Conservation (phyloP, 2,888 invertebrate genomes). For the Meta bourneti region DNA sequence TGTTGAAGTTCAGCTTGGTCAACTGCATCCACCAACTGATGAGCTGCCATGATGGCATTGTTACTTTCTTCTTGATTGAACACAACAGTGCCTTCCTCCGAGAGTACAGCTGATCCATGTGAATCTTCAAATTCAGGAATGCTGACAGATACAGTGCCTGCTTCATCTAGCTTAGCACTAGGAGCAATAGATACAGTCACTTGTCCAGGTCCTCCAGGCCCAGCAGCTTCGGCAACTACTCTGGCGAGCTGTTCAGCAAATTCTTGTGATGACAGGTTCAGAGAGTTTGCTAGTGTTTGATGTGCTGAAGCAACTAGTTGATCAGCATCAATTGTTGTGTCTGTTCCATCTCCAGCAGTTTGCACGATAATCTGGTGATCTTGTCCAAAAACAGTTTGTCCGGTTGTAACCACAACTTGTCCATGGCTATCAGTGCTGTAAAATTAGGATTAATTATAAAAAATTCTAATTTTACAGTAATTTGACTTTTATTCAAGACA, state of each 20-base stretch:
- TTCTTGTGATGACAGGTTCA: slow-evolving; percentile 69
- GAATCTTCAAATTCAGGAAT: slow-evolving; percentile 74
- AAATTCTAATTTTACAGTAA: not conserved
- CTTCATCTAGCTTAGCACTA: slow-evolving; percentile 58
- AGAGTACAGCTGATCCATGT: slow-evolving; percentile 61
- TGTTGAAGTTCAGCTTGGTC: slow-evolving; percentile 62
- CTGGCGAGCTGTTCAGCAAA: slow-evolving; percentile 75
- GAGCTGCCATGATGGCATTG: slow-evolving; percentile 53
- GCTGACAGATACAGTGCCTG: slow-evolving; percentile 70
- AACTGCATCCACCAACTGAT: slow-evolving; percentile 68
- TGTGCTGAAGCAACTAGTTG: slow-evolving; percentile 69
- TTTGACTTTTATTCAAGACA: too few species aligned
- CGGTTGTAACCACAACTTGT: slow-evolving; percentile 69
- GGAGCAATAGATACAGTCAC: slow-evolving; percentile 74
- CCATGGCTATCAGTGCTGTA: slow-evolving; percentile 67
- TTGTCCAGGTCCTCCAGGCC: slow-evolving; percentile 59
- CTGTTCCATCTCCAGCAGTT: slow-evolving; percentile 58
- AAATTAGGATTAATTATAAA: slow-evolving; percentile 10
- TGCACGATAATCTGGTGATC: slow-evolving; percentile 75
- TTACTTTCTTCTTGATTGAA: slow-evolving; percentile 61
- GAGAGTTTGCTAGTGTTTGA: slow-evolving; percentile 47
- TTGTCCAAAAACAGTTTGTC: slow-evolving; percentile 57
- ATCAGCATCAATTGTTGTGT: slow-evolving; percentile 61
- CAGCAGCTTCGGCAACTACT: slow-evolving; percentile 75
- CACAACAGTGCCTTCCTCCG: slow-evolving; percentile 66